Conservation (phyloP, 2,888 invertebrate genomes). For the Tethea ocularis region DNA sequence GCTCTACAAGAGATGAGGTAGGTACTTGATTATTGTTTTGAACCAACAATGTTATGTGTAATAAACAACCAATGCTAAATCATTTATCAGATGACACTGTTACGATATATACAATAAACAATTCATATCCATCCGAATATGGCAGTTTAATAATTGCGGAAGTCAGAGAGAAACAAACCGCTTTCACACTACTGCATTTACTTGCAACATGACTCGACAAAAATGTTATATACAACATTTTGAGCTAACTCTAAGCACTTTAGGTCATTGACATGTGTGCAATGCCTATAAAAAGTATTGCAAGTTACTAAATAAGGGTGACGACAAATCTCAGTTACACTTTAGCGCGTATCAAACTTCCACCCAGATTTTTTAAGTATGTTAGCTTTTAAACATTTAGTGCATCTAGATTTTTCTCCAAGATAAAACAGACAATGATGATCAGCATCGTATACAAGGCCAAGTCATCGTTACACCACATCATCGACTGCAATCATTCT, state of each 20-base stretch:
- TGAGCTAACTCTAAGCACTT: conserved; percentile 14
- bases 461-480: conserved; percentile 50
- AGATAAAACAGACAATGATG: conserved; percentile 4
- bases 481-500: conserved; percentile 54
- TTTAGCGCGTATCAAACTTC: conserved; percentile 33
- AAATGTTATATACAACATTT: not conserved
- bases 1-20: too few species aligned
- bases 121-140: not conserved
- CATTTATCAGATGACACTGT: not conserved
- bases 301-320: conserved; percentile 23
- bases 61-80: not conserved
- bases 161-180: not conserved
- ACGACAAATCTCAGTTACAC: conserved; percentile 21
- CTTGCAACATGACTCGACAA: not conserved
- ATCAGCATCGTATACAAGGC: conserved; percentile 29
- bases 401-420: not conserved
- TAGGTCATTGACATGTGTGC: conserved; percentile 34
- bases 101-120: not conserved
- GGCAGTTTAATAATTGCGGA: conserved; percentile 1
- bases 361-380: not conserved
- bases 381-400: not conserved
- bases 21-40: not conserved
- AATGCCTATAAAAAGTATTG: conserved; percentile 18
- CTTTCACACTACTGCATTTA: conserved; percentile 9
- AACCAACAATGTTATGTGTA: not conserved